A percentile compares a stretch with the other conserved stretches of the same genome.
Conservation (phyloP, 2,888 invertebrate genomes). For the Elaeidobius kamerunicus region DNA sequence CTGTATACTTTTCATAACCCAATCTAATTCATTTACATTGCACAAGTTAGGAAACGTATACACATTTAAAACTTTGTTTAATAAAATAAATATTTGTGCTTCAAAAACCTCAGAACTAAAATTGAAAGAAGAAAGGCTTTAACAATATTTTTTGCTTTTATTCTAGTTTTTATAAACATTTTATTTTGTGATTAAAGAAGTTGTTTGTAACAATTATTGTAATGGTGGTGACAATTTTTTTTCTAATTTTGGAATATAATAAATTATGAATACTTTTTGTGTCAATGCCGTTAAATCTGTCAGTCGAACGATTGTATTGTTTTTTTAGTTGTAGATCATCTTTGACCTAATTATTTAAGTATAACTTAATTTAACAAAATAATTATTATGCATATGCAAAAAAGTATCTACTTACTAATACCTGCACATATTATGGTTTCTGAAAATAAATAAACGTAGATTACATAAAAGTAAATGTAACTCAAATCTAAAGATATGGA, state of each 20-base stretch:
- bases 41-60: slow-evolving; percentile 9
- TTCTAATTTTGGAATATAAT: background rate
- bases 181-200: no score
- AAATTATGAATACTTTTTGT: background rate
- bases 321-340: no score
- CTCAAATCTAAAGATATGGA: background rate
- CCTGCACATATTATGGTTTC: no score
- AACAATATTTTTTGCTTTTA: no score
- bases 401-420: no score
- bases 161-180: background rate
- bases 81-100: background rate
- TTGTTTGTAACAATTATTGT: no score
- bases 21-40: slow-evolving; percentile 4
- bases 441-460: background rate
- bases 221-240: no score
- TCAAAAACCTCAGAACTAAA: background rate
- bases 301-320: no score
- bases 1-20: slow-evolving; percentile 14
- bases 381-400: no score
- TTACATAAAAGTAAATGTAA: background rate
- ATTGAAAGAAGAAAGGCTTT: background rate
- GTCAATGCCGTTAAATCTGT: background rate
- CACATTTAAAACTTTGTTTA: no score
- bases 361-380: no score
- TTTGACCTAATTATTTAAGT: no score